Conservation (phyloP, 2,888 invertebrate genomes). For the Schizaphis graminum region DNA sequence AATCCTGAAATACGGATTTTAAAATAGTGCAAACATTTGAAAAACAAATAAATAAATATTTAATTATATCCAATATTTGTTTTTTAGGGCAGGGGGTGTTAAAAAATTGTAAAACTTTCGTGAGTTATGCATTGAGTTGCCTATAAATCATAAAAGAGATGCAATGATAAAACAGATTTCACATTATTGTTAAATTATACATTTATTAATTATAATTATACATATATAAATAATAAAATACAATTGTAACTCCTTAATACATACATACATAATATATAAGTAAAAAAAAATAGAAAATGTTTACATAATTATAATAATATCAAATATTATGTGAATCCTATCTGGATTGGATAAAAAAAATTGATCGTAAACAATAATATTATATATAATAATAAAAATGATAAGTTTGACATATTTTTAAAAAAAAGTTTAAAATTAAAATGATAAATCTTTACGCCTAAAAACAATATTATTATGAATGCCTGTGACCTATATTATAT, state of each 20-base stretch:
- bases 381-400: not conserved
- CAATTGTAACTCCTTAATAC: not conserved
- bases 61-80: too few relatives aligned
- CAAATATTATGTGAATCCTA: not conserved
- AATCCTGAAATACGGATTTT: too few relatives aligned
- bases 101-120: too few relatives aligned
- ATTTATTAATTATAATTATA: not conserved
- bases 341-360: not conserved
- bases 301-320: not conserved
- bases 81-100: too few relatives aligned
- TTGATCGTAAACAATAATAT: not conserved
- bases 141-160: too few relatives aligned
- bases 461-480: not conserved
- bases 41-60: too few relatives aligned
- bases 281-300: conserved; percentile 9
- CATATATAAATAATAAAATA: not conserved
- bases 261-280: not conserved
- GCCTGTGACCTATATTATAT: not conserved
- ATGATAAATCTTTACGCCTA: not conserved
- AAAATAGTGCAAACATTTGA: too few relatives aligned
- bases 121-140: too few relatives aligned
- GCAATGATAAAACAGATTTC: not conserved
- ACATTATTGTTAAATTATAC: not conserved
- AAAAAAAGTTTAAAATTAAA: not conserved
- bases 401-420: not conserved